Evolutionary conservation across 1,140 invertebrate species (phyloP), one percentile per base, ranked within the genome.

Genomic region (Heliconius melpomene): DNA sequence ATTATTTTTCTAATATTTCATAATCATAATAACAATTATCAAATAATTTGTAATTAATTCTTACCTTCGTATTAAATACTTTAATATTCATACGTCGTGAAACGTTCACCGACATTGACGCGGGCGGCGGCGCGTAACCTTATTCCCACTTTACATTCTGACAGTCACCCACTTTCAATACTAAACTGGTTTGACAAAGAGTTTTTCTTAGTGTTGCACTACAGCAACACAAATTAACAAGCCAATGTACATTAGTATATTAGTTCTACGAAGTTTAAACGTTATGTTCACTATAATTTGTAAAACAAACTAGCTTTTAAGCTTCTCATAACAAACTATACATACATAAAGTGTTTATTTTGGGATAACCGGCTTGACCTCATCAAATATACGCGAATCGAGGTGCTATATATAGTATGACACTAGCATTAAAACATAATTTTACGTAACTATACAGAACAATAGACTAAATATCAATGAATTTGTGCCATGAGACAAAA

Each of bases 31-130:
- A 78, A 79, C 83, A 85, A 84, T 89, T 88, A 86, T 85, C 84
- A 82, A 86, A 89, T 88, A 85, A 86, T 88, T 77, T 86, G 0
- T 88, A 89, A 90, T 90, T 89, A 87, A 86, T 75, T 78, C 82
- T 92, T 87, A 91, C 91, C 91, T 93, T 91, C 88, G 82, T 82
- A 86, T 89, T 88, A 87, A 91, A 92, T 91, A 88, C 84, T 91
- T 90, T 74, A 76, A 81, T 60, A 36, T n/a, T n/a, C 18, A 78
- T 74, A 82, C 73, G 76, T 86, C 83, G 88, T 85, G 86, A 81
- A 85, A 89, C 91, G 83, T 85, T 90, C 85, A 88, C 87, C 76
- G 26, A 66, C 60, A 66, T 66, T 66, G 60, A 66, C 60, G 81
- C 77, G 83, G 75, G 78, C 77, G n/a, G 52, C 79, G 8, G 40